Conservation (phyloP, 2,113 vertebrate genomes). For the Hipposideros armiger region DNA sequence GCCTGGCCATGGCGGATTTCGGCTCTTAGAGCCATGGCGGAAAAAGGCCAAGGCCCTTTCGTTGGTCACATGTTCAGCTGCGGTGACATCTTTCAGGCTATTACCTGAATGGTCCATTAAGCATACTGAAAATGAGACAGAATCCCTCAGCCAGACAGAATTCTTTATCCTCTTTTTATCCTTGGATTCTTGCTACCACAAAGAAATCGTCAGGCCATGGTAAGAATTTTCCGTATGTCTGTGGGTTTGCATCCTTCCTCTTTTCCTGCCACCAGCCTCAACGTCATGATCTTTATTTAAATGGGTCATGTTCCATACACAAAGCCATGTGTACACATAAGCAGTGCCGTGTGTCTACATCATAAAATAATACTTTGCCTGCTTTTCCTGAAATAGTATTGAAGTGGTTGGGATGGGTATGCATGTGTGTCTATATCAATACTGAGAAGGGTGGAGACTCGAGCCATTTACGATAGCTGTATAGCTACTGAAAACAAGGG, state of each 20-base stretch:
- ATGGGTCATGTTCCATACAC: rapidly evolving
- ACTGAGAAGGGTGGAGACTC: not conserved
- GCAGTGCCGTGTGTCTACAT: rapidly evolving
- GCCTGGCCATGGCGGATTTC: not conserved
- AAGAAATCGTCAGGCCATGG: not conserved
- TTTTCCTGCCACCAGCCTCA: not conserved
- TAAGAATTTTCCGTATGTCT: not conserved
- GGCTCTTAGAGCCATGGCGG: not conserved
- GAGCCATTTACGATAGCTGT: not conserved
- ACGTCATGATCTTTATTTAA: not conserved
- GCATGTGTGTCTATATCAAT: rapidly evolving
- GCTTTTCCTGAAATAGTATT: not conserved
- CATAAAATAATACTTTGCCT: not conserved
- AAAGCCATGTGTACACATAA: not conserved
- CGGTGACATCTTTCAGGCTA: not conserved
- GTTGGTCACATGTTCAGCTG: not conserved
- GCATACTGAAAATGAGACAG: slow-evolving; percentile 62
- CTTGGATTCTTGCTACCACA: not conserved
- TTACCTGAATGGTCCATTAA: slow-evolving; percentile 65
- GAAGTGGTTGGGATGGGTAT: not conserved
- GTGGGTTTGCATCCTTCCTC: not conserved
- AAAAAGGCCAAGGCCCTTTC: not conserved
- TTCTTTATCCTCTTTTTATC: not conserved
- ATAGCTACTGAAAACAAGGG: not conserved
- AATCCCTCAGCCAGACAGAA: slow-evolving; percentile 30